A percentile compares a stretch with the other conserved stretches of the same genome.
phyloP scores from a whole-genome alignment of 2,113 vertebrate genomes.

The Proterorhinus semilunaris region DNA sequence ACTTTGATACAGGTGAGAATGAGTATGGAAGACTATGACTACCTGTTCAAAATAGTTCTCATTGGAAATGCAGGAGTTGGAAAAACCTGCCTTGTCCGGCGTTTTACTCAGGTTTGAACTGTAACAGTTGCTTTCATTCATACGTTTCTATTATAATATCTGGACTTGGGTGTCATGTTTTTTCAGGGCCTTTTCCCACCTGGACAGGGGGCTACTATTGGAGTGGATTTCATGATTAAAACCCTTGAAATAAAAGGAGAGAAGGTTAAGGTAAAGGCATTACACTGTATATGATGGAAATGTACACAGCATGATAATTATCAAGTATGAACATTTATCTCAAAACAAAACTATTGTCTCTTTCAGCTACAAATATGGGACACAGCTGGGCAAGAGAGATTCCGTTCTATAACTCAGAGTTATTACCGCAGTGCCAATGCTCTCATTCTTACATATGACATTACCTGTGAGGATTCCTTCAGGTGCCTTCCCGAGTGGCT shows the following conservation, averaged over 20 bases:
- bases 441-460: slow-evolving; percentile 97
- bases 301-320: too few relatives aligned
- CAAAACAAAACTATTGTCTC: slow-evolving; percentile 8
- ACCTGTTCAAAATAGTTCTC: slow-evolving; percentile 99
- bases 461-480: slow-evolving; percentile 98
- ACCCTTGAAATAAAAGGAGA: slow-evolving; percentile 98
- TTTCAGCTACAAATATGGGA: slow-evolving; percentile 98
- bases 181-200: slow-evolving; percentile 95
- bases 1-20: slow-evolving; percentile 79
- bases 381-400: slow-evolving; percentile 96
- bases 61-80: slow-evolving; percentile 99
- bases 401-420: slow-evolving; percentile 98
- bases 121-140: not conserved
- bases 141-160: too few relatives aligned
- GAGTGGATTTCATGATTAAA: slow-evolving; percentile 99
- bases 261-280: slow-evolving; percentile 91
- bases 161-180: not conserved
- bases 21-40: slow-evolving; percentile 99
- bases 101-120: slow-evolving; percentile 95
- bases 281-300: too few relatives aligned
- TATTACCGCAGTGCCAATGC: slow-evolving; percentile 98
- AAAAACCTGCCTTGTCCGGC: slow-evolving; percentile 97
- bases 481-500: slow-evolving; percentile 98
- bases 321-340: not conserved
- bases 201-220: slow-evolving; percentile 97